Conservation (phyloP, 2,113 vertebrate species). For the Pygoscelis antarcticus region DNA sequence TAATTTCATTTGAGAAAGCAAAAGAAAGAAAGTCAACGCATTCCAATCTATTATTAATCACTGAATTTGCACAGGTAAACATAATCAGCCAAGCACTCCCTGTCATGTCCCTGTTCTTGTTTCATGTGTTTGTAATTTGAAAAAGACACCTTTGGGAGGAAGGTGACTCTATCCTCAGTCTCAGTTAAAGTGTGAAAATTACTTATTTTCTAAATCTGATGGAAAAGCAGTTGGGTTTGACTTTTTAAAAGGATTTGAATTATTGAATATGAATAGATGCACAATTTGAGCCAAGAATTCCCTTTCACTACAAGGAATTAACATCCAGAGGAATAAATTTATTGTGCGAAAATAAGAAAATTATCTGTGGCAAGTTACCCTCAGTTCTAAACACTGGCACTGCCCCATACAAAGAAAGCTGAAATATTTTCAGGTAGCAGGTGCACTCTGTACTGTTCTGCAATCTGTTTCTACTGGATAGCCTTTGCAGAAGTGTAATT, state of each 20-base stretch:
- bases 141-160: neutral
- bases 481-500: neutral
- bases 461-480: neutral
- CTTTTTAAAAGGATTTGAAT: neutral
- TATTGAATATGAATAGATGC: neutral
- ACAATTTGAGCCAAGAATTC: neutral
- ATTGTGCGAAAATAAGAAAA: neutral
- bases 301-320: neutral
- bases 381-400: neutral
- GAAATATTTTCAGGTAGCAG: neutral
- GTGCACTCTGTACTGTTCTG: neutral
- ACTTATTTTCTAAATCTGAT: neutral
- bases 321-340: neutral
- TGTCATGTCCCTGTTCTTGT: neutral
- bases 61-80: neutral
- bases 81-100: rapidly evolving
- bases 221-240: neutral
- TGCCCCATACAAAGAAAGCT: neutral
- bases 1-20: neutral
- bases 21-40: neutral
- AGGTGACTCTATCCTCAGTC: neutral
- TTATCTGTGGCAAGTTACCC: neutral
- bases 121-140: neutral
- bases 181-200: neutral
- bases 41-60: neutral